Percentiles rank a stretch among this genome's conserved stretches.
Evolutionary conservation across 2,797 vertebrate genomes (phyloP).

Genomic region (Molossus alvarezi): DNA sequence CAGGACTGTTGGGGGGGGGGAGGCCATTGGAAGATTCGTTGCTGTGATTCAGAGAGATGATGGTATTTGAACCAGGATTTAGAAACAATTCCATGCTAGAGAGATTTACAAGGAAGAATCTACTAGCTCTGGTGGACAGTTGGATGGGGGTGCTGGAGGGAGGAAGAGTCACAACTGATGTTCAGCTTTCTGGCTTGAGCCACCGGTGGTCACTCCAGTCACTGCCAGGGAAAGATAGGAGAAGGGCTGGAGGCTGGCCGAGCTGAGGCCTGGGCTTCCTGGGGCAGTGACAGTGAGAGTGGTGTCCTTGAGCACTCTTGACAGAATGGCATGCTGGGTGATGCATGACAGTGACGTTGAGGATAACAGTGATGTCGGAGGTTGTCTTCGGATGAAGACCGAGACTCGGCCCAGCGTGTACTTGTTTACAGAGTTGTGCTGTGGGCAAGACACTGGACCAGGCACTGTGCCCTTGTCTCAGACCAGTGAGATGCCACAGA

Average conservation of each 20-base stretch:
- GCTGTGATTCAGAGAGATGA: neutral
- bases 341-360: neutral
- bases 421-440: neutral
- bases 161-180: neutral
- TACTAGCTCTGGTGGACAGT: neutral
- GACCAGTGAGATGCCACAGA: neutral
- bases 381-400: neutral
- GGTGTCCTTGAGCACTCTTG: neutral
- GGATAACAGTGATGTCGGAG: neutral
- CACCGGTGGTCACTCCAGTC: neutral
- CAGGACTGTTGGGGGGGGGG: neutral
- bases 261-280: neutral
- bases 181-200: neutral
- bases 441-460: neutral
- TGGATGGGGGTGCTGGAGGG: neutral
- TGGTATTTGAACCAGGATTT: neutral
- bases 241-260: neutral
- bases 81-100: neutral
- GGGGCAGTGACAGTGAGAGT: neutral
- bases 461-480: neutral
- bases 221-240: neutral
- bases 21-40: neutral
- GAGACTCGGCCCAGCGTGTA: neutral
- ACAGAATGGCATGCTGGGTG: neutral
- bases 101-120: neutral